Base-by-base conservation (phyloP, 2,888 invertebrate species). In the Athalia cordata region DNA sequence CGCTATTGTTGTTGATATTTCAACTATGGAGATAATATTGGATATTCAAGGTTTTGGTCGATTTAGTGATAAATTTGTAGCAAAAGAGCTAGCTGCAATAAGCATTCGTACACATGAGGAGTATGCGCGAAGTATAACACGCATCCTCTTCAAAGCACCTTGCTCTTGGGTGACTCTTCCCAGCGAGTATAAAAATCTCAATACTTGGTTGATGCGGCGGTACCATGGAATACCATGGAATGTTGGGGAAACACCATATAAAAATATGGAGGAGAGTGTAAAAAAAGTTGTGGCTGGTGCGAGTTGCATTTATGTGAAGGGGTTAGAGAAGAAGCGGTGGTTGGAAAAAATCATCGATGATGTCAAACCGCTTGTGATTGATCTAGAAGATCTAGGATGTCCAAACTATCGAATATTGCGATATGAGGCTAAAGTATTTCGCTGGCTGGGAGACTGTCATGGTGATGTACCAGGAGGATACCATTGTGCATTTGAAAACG, bases 21-120 rank as follows among this genome's bases (percentile, higher is more conserved):
- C 29, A 29, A 62, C 43, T 3, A 62, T 62, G 13, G 49, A 66
- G n/a, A n/a, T 66, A 11, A 55, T 79, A 5, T 61, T 78, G 5
- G 77, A 79, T 68, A 11, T 80, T 8, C 77, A 80, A 67, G 78
- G 77, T 6, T 80, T 80, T 29, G 75, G 59, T 13, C 50, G 45
- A 43, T 66, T 76, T 43, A 13, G 4, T 13, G 77, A 78, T 6
- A 62, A 78, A 47, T 79, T 79, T 15, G 67, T 79, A 8, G 29
- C 75, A 5, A 81, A 77, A 47, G 77, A 81, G 70, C 49, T 79
- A 8, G 55, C 49, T 72, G 70, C 62, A 1, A 64, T 79, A 11
- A 61, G 52, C n/a, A 55, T 62, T 13, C 15, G 66, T n/a, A 61
- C 47, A 0, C 11, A 65, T 13, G 11, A 64, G 3, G 9, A 49